Base-by-base conservation (phyloP, 1,140 invertebrate genomes). In the Chlorops oryzae region DNA sequence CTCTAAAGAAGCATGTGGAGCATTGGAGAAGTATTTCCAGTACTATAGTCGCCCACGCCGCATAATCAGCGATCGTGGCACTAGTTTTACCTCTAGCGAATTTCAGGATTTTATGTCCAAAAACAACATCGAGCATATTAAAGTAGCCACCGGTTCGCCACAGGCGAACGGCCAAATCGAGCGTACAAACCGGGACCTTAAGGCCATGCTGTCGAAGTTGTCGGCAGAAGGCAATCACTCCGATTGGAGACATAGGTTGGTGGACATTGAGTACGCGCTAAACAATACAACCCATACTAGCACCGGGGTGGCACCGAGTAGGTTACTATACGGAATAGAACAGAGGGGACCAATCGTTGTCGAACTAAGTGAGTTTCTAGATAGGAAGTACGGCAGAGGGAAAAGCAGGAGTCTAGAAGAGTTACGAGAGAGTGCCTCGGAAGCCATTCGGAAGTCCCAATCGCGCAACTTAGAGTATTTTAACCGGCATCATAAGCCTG, bases 161-260 rank as follows among this genome's bases (percentile, higher is more conserved):
- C 40, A 24, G 15, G 21, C 21, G 9, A 42, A 42, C n/a, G 40
- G 37, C 13, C 47, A 48, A 40, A 38, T 40, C 10, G 37, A 48
- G 12, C 39, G 37, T 17, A 27, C 34, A 12, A 41, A 49, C 21
- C 28, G 39, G 20, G n/a, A 18, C 12, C 23, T 49, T n/a, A 42
- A 10, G 21, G 18, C 13, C 10, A 49, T 49, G 47, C 42, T 49
- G 34, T n/a, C n/a, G n/a, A n/a, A n/a, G n/a, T n/a, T n/a, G n/a
- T n/a, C n/a, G 17, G 24, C 40, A 10, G 24, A n/a, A n/a, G n/a
- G n/a, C n/a, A n/a, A n/a, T n/a, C n/a, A n/a, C n/a, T n/a, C n/a
- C n/a, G n/a, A 48, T 22, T 48, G 46, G 46, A 38, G 39, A 2
- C 22, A 40, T 17, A 18, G 28, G 27, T 32, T 48, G 12, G 22